These are phyloP conservation scores for Odocoileus hemionus DNA, from an alignment of 2,113 vertebrate species.

Conservation along the genomic window DNA sequence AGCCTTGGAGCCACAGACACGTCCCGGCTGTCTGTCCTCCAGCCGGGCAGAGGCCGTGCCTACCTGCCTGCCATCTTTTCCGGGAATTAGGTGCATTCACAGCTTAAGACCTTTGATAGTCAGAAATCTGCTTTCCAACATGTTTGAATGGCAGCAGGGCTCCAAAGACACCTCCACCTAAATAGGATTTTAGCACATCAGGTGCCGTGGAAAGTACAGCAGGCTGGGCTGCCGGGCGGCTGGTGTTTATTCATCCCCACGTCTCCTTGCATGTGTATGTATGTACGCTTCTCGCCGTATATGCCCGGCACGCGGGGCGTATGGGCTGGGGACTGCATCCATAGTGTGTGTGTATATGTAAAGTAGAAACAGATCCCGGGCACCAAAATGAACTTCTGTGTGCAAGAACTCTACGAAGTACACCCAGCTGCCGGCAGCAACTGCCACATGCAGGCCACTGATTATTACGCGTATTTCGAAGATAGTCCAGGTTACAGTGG, in stretches of 20 bases:
- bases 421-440: slow-evolving; percentile 83
- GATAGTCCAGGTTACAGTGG: slow-evolving; percentile 86
- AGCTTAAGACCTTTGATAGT: slow-evolving; percentile 92
- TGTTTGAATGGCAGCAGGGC: slow-evolving; percentile 81
- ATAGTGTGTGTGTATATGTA: slow-evolving; percentile 75
- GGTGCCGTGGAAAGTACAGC: slow-evolving; percentile 77
- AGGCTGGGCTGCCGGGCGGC: slow-evolving; percentile 73
- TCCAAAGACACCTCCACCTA: slow-evolving; percentile 80
- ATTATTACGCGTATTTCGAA: slow-evolving; percentile 90
- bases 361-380: slow-evolving; percentile 79
- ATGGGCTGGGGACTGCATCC: slow-evolving; percentile 69
- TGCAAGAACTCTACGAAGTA: slow-evolving; percentile 91
- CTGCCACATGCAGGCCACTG: slow-evolving; percentile 85
- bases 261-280: slow-evolving; percentile 72
- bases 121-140: slow-evolving; percentile 92
- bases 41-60: slow-evolving; percentile 77
- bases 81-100: slow-evolving; percentile 88
- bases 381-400: slow-evolving; percentile 92
- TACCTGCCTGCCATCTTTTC: slow-evolving; percentile 83
- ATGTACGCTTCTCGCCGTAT: slow-evolving; percentile 66
- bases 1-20: neutral
- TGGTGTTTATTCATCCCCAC: slow-evolving; percentile 80
- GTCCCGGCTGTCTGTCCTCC: slow-evolving; percentile 64
- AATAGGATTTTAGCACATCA: slow-evolving; percentile 79
- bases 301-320: slow-evolving; percentile 69